Evolutionary conservation across 2,113 vertebrate genomes (phyloP).

Genomic region (Conger conger): DNA sequence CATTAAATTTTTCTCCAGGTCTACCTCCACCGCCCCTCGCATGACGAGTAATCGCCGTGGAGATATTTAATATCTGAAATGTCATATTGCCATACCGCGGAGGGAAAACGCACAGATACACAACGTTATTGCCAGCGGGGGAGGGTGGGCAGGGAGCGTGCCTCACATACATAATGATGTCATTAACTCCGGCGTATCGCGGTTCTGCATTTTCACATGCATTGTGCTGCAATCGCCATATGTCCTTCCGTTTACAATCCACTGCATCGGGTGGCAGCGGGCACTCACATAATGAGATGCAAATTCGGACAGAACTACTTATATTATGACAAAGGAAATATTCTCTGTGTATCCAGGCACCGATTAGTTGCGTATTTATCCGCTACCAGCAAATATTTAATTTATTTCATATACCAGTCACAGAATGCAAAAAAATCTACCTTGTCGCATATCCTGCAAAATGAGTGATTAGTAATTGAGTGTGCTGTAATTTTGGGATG

Average conservation of each 20-base stretch:
- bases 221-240: background rate
- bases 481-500: too few relatives aligned
- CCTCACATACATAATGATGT: background rate
- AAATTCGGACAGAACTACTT: too few relatives aligned
- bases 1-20: background rate
- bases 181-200: background rate
- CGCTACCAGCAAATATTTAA: too few relatives aligned
- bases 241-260: background rate
- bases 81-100: background rate
- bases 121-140: background rate
- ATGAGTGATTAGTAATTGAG: too few relatives aligned
- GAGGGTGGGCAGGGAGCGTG: background rate
- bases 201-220: background rate
- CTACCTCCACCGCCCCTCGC: background rate
- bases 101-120: background rate
- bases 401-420: too few relatives aligned
- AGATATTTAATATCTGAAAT: background rate
- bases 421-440: too few relatives aligned
- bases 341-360: too few relatives aligned
- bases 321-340: too few relatives aligned
- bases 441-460: too few relatives aligned
- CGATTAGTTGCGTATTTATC: too few relatives aligned
- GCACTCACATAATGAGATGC: too few relatives aligned
- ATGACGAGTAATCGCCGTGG: background rate
- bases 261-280: background rate